phyloP scores from a whole-genome alignment of 2,113 vertebrate genomes.

The Rhadina sibilatrix region DNA sequence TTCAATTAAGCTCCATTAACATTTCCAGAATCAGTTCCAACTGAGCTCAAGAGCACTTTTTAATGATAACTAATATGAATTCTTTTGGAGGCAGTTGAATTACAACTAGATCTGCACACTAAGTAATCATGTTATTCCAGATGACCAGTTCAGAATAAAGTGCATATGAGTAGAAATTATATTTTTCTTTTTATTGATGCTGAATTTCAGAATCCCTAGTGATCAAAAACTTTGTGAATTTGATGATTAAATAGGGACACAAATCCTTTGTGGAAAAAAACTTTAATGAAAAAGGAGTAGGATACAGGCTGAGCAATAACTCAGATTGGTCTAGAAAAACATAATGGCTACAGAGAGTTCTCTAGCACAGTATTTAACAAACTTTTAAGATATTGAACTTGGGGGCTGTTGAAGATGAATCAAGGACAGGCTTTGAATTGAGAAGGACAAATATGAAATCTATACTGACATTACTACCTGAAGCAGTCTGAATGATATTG shows the following conservation, averaged over 20 bases:
- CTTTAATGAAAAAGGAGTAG: neutral
- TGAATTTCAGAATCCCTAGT: neutral
- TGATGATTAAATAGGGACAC: neutral
- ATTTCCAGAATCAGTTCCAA: neutral
- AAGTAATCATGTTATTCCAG: neutral
- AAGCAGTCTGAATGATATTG: neutral
- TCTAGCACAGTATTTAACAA: neutral
- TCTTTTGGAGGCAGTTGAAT: neutral
- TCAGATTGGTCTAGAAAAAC: neutral
- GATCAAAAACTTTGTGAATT: neutral
- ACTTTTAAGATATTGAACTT: neutral
- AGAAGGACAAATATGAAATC: neutral
- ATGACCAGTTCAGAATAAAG: neutral
- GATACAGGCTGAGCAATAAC: neutral
- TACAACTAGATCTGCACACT: neutral
- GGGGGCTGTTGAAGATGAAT: neutral
- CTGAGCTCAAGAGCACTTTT: neutral
- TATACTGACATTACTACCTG: neutral
- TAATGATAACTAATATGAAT: neutral
- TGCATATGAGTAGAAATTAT: fast-evolving
- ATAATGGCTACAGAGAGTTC: neutral
- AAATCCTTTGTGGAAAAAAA: neutral
- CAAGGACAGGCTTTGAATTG: neutral
- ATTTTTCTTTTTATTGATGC: neutral
- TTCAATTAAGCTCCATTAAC: neutral